These are phyloP conservation scores for Ectropis crepuscularia DNA, from an alignment of 2,888 invertebrate species.

Conservation along the genomic window DNA sequence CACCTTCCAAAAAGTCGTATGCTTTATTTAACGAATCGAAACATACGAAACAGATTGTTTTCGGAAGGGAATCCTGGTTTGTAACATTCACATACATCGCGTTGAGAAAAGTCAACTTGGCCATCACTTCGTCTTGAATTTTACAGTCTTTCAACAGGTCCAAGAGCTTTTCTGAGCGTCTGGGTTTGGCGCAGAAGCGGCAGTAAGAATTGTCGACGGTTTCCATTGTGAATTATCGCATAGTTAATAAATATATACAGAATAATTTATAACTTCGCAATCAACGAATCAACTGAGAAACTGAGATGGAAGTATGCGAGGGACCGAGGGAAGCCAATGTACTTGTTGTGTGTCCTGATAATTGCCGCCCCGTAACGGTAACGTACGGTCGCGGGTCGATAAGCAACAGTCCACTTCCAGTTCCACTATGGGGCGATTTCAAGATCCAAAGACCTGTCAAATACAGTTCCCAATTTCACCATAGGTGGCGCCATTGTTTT, in stretches of 20 bases:
- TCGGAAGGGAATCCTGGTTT: slow-evolving; percentile 59
- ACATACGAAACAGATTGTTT: slow-evolving; percentile 71
- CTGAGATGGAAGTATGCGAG: no score
- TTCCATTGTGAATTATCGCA: slow-evolving; percentile 47
- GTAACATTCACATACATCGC: slow-evolving; percentile 69
- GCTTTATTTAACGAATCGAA: slow-evolving; percentile 69
- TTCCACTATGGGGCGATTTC: no score
- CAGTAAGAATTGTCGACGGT: slow-evolving; percentile 60
- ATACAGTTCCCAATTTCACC: no score
- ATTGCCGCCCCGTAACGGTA: no score
- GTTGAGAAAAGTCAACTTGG: slow-evolving; percentile 67
- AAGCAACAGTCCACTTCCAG: no score
- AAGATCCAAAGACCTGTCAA: no score
- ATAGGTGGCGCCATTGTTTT: no score
- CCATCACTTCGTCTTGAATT: slow-evolving; percentile 59
- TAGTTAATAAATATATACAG: slow-evolving; percentile 14
- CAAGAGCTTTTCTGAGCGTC: slow-evolving; percentile 60
- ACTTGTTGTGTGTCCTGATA: no score
- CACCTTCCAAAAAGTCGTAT: slow-evolving; percentile 63
- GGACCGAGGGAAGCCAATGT: no score
- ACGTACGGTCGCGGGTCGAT: no score
- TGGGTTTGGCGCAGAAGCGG: slow-evolving; percentile 70
- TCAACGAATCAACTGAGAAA: not conserved
- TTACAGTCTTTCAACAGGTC: slow-evolving; percentile 55
- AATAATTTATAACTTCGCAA: not conserved